Evolutionary conservation across 2,888 invertebrate genomes (phyloP).

Genomic region (Crioceris asparagi): DNA sequence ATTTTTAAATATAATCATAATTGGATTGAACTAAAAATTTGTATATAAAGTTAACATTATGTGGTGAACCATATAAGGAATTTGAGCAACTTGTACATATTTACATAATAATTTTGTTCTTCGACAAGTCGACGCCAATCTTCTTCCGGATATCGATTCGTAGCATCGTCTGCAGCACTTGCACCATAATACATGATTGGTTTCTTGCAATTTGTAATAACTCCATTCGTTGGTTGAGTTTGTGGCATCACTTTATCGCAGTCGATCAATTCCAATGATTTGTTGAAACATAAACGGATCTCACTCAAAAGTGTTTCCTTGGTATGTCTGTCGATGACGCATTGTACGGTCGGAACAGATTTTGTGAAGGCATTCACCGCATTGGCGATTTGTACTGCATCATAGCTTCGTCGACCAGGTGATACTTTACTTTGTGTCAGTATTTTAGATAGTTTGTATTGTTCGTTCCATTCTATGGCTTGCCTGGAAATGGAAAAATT

Average conservation of each 20-base stretch:
- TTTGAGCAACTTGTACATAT: constrained; percentile 45
- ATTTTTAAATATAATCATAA: too few species aligned
- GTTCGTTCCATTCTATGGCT: constrained; percentile 49
- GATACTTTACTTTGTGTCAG: constrained; percentile 46
- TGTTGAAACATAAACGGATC: constrained; percentile 65
- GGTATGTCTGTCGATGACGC: constrained; percentile 47
- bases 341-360: constrained; percentile 53
- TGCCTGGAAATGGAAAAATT: too few species aligned
- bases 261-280: constrained; percentile 49
- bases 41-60: too few species aligned
- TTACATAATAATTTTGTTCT: constrained; percentile 29
- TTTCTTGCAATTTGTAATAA: constrained; percentile 51
- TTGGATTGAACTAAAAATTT: constrained; percentile 2
- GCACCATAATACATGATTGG: constrained; percentile 47
- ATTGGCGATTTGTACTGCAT: constrained; percentile 40
- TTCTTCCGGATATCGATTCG: constrained; percentile 17
- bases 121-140: constrained; percentile 16
- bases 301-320: constrained; percentile 54
- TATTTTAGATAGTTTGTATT: constrained; percentile 51
- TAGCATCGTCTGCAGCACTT: constrained; percentile 32
- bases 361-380: constrained; percentile 45
- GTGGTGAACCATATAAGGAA: constrained; percentile 54
- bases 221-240: constrained; percentile 23
- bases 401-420: constrained; percentile 43
- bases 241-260: constrained; percentile 48